A percentile compares a stretch with the other conserved stretches of the same genome.
Evolutionary conservation across 2,888 invertebrate species (phyloP).

Genomic region (Muscina levida): DNA sequence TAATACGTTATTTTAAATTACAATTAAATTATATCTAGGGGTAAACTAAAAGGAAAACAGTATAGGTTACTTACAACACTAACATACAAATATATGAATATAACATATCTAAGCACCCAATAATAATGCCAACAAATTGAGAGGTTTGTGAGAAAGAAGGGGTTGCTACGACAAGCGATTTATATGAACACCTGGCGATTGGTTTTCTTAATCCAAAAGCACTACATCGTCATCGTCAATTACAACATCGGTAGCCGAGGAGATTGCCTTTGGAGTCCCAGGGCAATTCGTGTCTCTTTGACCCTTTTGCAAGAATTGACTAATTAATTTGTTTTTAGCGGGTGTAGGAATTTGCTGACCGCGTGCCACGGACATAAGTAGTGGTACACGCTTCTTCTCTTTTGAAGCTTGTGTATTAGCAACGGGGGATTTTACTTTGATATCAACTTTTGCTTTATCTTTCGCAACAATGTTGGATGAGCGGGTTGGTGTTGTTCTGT

Average conservation of each 20-base stretch:
- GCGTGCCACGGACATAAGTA: slow-evolving; percentile 78
- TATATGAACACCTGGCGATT: too few relatives aligned
- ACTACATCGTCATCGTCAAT: slow-evolving; percentile 67
- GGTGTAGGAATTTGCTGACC: slow-evolving; percentile 74
- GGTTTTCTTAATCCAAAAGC: slow-evolving; percentile 68
- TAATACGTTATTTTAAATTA: slow-evolving; percentile 28
- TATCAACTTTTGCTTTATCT: slow-evolving; percentile 17
- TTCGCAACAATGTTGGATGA: neutral
- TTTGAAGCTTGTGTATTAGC: slow-evolving; percentile 22
- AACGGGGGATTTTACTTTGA: slow-evolving; percentile 24
- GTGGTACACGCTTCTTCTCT: slow-evolving; percentile 75
- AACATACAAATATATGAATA: slow-evolving; percentile 52
- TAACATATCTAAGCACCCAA: slow-evolving; percentile 55
- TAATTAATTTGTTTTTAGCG: slow-evolving; percentile 79
- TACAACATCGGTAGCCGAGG: slow-evolving; percentile 11
- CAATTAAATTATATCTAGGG: slow-evolving; percentile 45
- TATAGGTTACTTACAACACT: slow-evolving; percentile 56
- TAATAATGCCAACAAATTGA: slow-evolving; percentile 34
- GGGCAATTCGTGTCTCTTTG: slow-evolving; percentile 38
- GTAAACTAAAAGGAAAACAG: slow-evolving; percentile 53
- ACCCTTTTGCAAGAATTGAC: slow-evolving; percentile 79
- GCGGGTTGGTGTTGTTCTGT: slow-evolving; percentile 9
- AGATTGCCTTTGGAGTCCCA: slow-evolving; percentile 40
- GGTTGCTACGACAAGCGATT: too few relatives aligned
- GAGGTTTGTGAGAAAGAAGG: neutral